Evolutionary conservation across 2,888 invertebrate species (phyloP).

Genomic region (Drosophila prostipennis): DNA sequence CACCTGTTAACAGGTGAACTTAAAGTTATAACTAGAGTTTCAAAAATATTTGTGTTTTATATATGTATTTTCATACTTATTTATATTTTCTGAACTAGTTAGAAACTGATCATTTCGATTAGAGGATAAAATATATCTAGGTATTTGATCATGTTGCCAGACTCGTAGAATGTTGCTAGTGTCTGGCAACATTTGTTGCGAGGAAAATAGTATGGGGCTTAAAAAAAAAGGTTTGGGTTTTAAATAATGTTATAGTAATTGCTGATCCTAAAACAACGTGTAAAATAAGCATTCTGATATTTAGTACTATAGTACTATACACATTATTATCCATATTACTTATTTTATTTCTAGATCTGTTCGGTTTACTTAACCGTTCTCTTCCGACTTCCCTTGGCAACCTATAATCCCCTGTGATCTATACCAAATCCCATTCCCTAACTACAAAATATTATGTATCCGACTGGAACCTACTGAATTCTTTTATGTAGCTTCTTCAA

Average conservation of each 20-base stretch:
- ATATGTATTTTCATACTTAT: background rate
- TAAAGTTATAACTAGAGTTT: background rate
- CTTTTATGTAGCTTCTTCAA: slow-evolving; percentile 7
- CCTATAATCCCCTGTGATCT: slow-evolving; percentile 7
- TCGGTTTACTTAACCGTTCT: no score
- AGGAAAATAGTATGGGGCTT: background rate
- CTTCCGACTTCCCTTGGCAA: no score
- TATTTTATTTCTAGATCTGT: no score
- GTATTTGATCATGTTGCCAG: background rate
- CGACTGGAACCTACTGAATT: slow-evolving; percentile 23
- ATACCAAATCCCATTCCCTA: background rate
- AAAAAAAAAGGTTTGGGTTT: no score
- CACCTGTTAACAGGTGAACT: background rate
- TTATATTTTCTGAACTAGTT: no score
- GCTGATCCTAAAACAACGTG: no score
- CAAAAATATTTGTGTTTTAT: background rate
- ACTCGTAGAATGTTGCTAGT: background rate
- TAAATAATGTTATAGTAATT: no score
- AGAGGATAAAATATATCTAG: no score
- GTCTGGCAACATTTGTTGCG: background rate
- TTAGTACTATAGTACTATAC: no score
- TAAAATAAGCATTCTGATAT: no score
- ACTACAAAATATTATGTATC: slow-evolving; percentile 10
- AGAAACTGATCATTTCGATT: background rate
- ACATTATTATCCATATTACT: no score